Evolutionary conservation across 2,888 invertebrate species (phyloP), one percentile per base, ranked within the genome.

Genomic region (Pseudeuparius sepicola): DNA sequence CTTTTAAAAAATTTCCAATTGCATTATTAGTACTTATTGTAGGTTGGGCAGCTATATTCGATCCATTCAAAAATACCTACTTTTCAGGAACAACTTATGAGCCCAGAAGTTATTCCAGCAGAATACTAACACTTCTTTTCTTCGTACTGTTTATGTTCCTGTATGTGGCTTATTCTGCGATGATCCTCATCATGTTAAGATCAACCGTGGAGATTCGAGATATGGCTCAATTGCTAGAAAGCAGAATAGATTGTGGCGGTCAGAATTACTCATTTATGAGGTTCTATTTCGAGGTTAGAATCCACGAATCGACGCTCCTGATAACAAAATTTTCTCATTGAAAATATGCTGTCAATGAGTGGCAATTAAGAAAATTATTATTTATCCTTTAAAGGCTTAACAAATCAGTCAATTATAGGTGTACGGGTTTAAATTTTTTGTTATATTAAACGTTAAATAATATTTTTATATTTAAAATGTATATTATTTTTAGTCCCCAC

Each of bases 161-260:
- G 5, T 68, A 66, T 43, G 63, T 65, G 1, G 61, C 68, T 0
- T 68, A 66, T 44, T 63, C 68, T 2, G 67, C 67, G 3, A 65
- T 65, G 43, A 67, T 69, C 33, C 63, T 69, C 7, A 65, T 65
- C 3, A 51, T 68, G n/a, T 53, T 68, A 7, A 66, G 66, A 44
- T 64, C 68, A 0, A 62, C 66, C 2, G 51, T 55, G 2, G 57
- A 61, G 5, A 61, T 69, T 26, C 56, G 53, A 16, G 60, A 60
- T 2, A 33, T 60, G 2, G 29, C 49, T 2, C 61, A 65, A 32
- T 50, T 69, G 7, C 43, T 61, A 2, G 48, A 59, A n/a, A 66
- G 64, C 34, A 60, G 63, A 3, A 47, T 68, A 26, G 57, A 56
- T 29, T 46, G 64, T 9, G 66, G 60, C 2, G 58, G 60, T 3